Evolutionary conservation across 2,113 vertebrate species (phyloP).

Genomic region (Pelecanus crispus): DNA sequence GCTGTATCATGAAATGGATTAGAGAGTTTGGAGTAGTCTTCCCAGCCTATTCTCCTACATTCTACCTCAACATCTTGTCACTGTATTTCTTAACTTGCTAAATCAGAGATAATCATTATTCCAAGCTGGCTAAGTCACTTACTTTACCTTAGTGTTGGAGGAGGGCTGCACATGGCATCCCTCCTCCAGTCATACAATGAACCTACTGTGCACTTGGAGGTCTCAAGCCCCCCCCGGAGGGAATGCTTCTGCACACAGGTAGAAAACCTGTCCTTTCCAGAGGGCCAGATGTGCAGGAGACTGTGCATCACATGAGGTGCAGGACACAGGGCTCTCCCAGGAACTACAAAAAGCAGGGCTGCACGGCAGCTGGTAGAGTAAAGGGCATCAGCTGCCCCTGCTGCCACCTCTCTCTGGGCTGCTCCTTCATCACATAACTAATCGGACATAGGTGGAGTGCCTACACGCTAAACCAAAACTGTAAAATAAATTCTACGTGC

Average conservation of each 20-base stretch:
- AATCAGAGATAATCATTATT: neutral
- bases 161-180: neutral
- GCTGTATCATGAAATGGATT: neutral
- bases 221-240: neutral
- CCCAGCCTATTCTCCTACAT: neutral
- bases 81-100: neutral
- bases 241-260: neutral
- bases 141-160: neutral
- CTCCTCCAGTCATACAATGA: neutral
- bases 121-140: neutral
- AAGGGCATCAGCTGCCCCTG: neutral
- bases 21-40: neutral
- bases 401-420: neutral
- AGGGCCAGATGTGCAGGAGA: neutral
- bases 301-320: neutral
- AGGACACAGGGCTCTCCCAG: neutral
- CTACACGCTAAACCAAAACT: neutral
- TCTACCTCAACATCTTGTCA: neutral
- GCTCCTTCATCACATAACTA: neutral
- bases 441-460: neutral
- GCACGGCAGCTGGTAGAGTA: neutral
- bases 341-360: neutral
- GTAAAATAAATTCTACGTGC: neutral
- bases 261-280: neutral
- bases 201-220: neutral